Base-by-base conservation (phyloP, 2,797 vertebrate genomes). In the Uromys caudimaculatus region DNA sequence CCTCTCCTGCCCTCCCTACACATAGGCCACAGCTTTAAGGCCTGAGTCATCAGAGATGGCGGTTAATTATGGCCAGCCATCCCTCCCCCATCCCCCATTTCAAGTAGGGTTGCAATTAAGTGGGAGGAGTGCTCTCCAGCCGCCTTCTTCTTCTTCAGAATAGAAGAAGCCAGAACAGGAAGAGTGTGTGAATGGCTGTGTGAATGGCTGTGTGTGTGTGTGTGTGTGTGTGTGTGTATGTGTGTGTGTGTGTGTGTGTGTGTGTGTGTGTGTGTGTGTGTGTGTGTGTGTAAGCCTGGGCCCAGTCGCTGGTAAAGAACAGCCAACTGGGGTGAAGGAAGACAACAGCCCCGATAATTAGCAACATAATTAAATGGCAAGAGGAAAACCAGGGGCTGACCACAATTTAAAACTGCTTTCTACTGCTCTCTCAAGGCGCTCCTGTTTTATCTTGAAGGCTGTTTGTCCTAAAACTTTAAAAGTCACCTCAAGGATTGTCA, bases 381-480 rank as follows among this genome's bases (percentile, higher is more conserved):
- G 14, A 5, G 1, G 1, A 23, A 23, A 58, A 35, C 44, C 67
- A 23, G 44, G 52, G 88, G 14, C 38, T n/a, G 13, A n/a, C 62
- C 29, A 16, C 35, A 27, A 9, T 69, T 67, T 81, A 52, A 88
- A 27, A 75, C 10, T 38, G 67, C 23, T 87, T 56, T 56, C 67
- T 19, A 19, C 12, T 19, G 44, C 41, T 81, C 76, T 69, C 50
- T 83, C 60, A 44, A 44, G 16, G 52, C 35, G 9, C 67, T 84
- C 62, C 38, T 58, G n/a, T 29, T 89, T 86, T 89, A n/a, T 69
- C 44, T 86, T 56, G 69, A 76, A 82, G 14, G 52, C 58, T 81
- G 32, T 23, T 52, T 44, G 32, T 13, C 69, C 58, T 41, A 60
- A 54, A 89, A 94, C 73, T 89, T 91, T 64, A 54, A 94, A 96